Evolutionary conservation across 2,888 invertebrate genomes (phyloP), one percentile per base, ranked within the genome.

Genomic region (Enchytraeus crypticus): DNA sequence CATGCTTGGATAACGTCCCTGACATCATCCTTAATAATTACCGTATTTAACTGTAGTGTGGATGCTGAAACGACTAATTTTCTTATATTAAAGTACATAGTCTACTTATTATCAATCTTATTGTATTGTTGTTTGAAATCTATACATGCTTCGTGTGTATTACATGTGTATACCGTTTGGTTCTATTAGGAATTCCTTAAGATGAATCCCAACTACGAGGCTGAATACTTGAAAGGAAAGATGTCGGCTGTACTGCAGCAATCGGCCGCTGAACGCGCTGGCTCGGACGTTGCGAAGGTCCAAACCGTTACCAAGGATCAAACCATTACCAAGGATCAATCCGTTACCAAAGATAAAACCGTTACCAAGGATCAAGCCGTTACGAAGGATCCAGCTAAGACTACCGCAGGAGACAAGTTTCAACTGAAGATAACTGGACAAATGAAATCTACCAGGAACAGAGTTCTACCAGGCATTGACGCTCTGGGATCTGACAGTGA

Each of bases 151-250:
- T n/a, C n/a, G n/a, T n/a, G n/a, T n/a, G n/a, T n/a, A n/a, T n/a
- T n/a, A n/a, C n/a, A n/a, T n/a, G n/a, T n/a, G n/a, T n/a, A n/a
- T n/a, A n/a, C 2, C 29, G 11, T 30, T 14, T 30, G 29, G 8
- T 30, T 14, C 53, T 51, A 2, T 32, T 29, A 57, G 57, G 27
- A 27, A 57, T 57, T 57, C 46, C 8, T 57, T 11, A 57, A 2
- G n/a, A 46, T 46, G 45, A 57, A 57, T 47, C 43, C 45, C 1
- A 23, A n/a, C 46, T 57, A 57, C 8, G 57, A 57, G 30, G 27
- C 46, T 1, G 26, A 57, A 27, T 57, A 46, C 46, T 30, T 57
- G 27, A 57, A 57, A 46, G 57, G 46, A 5, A 45, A 29, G 23
- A 46, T 30, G 26, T 27, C 43, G 32, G 57, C 38, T 38, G 38